Evolutionary conservation across 2,888 invertebrate species (phyloP).

Genomic region (Desoria tigrina): DNA sequence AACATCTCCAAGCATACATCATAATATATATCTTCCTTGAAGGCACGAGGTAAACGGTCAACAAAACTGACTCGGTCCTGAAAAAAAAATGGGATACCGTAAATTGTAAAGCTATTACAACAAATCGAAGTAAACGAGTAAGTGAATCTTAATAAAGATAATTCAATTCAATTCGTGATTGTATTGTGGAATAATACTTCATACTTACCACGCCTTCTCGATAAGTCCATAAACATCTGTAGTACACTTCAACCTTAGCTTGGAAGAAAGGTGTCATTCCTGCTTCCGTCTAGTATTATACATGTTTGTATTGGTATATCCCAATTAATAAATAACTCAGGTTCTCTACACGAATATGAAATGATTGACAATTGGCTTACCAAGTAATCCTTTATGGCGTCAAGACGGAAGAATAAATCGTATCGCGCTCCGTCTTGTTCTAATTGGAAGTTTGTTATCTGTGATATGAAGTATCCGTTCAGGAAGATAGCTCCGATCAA

Average conservation of each 20-base stretch:
- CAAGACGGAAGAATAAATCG: conserved; percentile 46
- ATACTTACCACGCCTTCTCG: conserved; percentile 35
- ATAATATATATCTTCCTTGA: conserved; percentile 41
- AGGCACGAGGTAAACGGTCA: conserved; percentile 30
- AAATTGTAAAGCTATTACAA: too few relatives aligned
- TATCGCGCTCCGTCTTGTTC: conserved; percentile 49
- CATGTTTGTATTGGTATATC: too few relatives aligned
- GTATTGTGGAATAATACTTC: too few relatives aligned
- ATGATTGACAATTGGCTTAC: too few relatives aligned
- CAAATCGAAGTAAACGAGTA: conserved; percentile 43
- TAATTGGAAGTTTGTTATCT: conserved; percentile 45
- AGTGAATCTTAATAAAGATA: not conserved
- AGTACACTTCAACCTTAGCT: conserved; percentile 46
- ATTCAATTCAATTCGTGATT: too few relatives aligned
- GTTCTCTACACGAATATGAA: too few relatives aligned
- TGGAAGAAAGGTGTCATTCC: conserved; percentile 40
- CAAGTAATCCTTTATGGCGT: conserved; percentile 35
- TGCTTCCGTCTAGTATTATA: not conserved
- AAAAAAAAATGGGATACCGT: too few relatives aligned
- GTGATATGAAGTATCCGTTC: conserved; percentile 40
- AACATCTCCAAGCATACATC: conserved; percentile 52
- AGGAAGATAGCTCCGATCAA: conserved; percentile 47
- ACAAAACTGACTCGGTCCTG: too few relatives aligned
- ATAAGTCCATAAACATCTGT: conserved; percentile 49
- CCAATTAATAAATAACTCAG: too few relatives aligned